These are phyloP conservation scores for Sycophaga agraensis DNA, from an alignment of 1,140 invertebrate genomes.

Conservation along the genomic window DNA sequence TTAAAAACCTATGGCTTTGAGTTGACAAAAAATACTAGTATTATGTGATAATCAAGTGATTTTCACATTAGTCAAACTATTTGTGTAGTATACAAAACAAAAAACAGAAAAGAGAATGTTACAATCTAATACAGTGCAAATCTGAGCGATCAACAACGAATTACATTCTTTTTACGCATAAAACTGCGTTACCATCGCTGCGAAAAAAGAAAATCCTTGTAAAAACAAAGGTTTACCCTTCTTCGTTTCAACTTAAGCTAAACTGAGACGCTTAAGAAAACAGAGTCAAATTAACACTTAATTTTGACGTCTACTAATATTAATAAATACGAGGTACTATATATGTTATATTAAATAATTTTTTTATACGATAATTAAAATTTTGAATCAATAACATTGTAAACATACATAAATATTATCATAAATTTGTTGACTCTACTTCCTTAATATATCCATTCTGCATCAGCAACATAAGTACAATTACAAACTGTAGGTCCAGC, in stretches of 20 bases:
- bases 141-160: constrained; percentile 1
- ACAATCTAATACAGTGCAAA: constrained; percentile 13
- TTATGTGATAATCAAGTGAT: constrained; percentile 5
- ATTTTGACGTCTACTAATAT: background rate
- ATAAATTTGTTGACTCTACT: constrained; percentile 20
- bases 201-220: background rate
- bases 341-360: background rate
- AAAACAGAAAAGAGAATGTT: background rate
- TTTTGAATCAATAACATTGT: too few relatives aligned
- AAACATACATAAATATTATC: constrained; percentile 10
- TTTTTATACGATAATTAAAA: background rate
- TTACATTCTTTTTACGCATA: constrained; percentile 18
- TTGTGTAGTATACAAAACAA: background rate
- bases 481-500: constrained; percentile 1
- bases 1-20: constrained; percentile 21
- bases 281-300: constrained; percentile 5
- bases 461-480: constrained; percentile 1
- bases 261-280: constrained; percentile 11
- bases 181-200: constrained; percentile 24
- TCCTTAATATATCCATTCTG: constrained; percentile 16
- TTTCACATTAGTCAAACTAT: constrained; percentile 4
- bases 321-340: background rate
- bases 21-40: constrained; percentile 8
- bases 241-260: background rate
- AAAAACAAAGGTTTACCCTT: constrained; percentile 13